Base-by-base conservation (phyloP, 2,888 invertebrate species). In the Dioctria rufipes region DNA sequence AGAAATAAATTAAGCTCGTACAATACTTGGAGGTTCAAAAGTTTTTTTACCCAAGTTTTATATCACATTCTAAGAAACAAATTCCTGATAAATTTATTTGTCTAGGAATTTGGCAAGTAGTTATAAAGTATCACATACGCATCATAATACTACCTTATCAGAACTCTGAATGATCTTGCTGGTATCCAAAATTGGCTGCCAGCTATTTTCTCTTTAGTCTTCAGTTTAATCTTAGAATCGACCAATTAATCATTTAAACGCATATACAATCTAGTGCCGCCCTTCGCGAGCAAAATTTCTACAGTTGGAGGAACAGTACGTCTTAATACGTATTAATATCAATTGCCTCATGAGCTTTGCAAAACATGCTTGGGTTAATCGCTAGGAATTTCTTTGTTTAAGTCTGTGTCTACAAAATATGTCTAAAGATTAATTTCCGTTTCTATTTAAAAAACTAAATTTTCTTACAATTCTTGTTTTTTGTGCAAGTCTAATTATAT, bases 51-150 rank as follows among this genome's bases (percentile, higher is more conserved):
- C 25, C 25, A 25, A 25, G 25, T 25, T 25, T 25, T 25, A 49
- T 77, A 63, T 77, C 46, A 63, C 60, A 77, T 63, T 77, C 63
- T 46, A 11, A 8, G 37, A 77, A 63, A 63, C 77, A 77, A 77
- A 77, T 77, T 77, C 63, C 63, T 49, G 77, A 77, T 63, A 77
- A 77, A 77, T 77, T 46, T 63, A 46, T 51, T 61, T 46, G 77
- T 46, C 77, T 77, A 77, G 43, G 77, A 77, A 77, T 77, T 77
- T 77, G 46, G 77, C 63, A 51, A 58, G 25, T 25, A 25, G 25
- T 25, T 25, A 13, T 42, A 39, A 73, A 58, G 73, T 40, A 13
- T 40, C 9, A 63, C 77, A 61, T 66, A 42, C 42, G 5, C 11
- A n/a, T 25, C 25, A 25, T 25, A 25, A 25, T 25, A 25, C 25